These are phyloP conservation scores for Saccostrea echinata DNA, from an alignment of 1,140 invertebrate genomes.

Conservation along the genomic window DNA sequence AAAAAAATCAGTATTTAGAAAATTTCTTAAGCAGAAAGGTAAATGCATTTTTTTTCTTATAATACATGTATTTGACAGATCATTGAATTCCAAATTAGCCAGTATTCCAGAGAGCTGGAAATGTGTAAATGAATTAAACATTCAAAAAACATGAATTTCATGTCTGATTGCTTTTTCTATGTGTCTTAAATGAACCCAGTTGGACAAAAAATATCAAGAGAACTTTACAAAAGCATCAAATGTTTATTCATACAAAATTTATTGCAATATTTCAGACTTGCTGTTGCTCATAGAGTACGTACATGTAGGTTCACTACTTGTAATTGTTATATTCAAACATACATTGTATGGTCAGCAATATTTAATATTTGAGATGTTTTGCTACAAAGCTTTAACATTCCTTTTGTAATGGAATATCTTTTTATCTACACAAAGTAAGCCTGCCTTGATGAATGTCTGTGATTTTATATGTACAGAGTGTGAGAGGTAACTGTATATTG, in stretches of 20 bases:
- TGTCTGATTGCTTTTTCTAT: no score
- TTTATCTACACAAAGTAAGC: conserved; percentile 4
- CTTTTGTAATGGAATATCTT: background rate
- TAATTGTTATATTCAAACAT: background rate
- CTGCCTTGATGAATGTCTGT: background rate
- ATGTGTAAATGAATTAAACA: no score
- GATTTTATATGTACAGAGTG: background rate
- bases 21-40: no score
- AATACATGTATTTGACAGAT: background rate
- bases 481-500: background rate
- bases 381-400: conserved; percentile 14
- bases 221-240: background rate
- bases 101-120: background rate
- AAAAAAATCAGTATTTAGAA: no score
- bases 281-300: background rate
- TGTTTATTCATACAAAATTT: no score
- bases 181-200: no score
- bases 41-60: no score
- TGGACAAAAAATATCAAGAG: background rate
- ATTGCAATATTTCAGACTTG: background rate
- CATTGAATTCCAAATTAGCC: background rate
- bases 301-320: background rate
- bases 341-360: background rate
- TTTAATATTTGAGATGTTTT: background rate
- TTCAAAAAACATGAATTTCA: no score